Evolutionary conservation across 2,888 invertebrate species (phyloP), one percentile per base, ranked within the genome.

Genomic region (Aporophyla lueneburgensis): DNA sequence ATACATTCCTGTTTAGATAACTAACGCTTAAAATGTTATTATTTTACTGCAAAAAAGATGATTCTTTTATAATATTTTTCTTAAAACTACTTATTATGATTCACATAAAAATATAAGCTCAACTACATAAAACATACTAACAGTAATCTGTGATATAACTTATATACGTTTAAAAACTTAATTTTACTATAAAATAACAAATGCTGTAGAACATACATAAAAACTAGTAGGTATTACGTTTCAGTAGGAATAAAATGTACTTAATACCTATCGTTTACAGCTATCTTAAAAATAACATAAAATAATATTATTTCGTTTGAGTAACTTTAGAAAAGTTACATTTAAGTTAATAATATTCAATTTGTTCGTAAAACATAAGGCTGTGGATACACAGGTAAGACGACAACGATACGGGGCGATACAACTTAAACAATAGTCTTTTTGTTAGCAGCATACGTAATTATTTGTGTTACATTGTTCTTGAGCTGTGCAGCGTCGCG

Each of bases 391-490:
- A 59, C 54, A 59, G 68, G 63, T 71, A 43, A 33, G 19, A 14
- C 14, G 78, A 51, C 59, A 46, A 54, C 24, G 21, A 63, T 51
- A 56, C 46, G 51, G 33, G 77, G 12, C 61, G 59, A 62, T n/a
- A 71, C 10, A 56, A 58, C 19, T 24, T 46, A 71, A 56, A 78
- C 61, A 78, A 83, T 78, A 67, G 71, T 58, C 2, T 79, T 63
- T 82, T 83, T 46, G 10, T 65, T 59, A 43, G 54, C 68, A 43
- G 58, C 53, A 71, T 69, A 43, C 63, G 54, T 71, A 78, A 83
- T 80, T 63, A 78, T 43, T 78, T 68, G 40, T 68, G 59, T 71
- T 70, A 43, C 66, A 82, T 83, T 80, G 79, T 84, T 56, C 63
- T 68, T 71, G 40, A 54, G 24, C 12, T 62, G 40, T 46, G 54